phyloP scores from a whole-genome alignment of 2,888 invertebrate species.

The Spatulosminthurus flaviceps region DNA sequence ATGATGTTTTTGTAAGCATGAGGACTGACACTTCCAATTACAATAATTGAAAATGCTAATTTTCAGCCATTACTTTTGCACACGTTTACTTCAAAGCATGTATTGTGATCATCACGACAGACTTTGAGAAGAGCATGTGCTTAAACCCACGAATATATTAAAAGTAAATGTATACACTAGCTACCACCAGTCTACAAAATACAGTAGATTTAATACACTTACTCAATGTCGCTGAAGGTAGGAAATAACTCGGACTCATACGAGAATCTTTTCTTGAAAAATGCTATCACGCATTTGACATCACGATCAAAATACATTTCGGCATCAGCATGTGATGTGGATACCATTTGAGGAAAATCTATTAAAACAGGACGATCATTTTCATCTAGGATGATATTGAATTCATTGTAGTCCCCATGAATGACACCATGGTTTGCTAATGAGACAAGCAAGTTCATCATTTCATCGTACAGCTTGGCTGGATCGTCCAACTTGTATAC shows the following conservation, averaged over 20 bases:
- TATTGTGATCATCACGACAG: constrained; percentile 32
- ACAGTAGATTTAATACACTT: constrained; percentile 64
- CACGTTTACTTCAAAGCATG: constrained; percentile 48
- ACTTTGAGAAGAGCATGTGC: constrained; percentile 47
- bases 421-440: constrained; percentile 96
- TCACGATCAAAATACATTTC: constrained; percentile 93
- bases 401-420: constrained; percentile 99
- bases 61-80: constrained; percentile 46
- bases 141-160: too few relatives aligned
- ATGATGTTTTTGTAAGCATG: constrained; percentile 42
- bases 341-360: constrained; percentile 99
- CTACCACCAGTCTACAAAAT: neutral
- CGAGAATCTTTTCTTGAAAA: constrained; percentile 87
- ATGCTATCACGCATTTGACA: constrained; percentile 88
- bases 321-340: constrained; percentile 91
- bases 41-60: constrained; percentile 44
- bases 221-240: constrained; percentile 75
- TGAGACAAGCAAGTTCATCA: constrained; percentile 91
- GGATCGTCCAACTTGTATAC: constrained; percentile 75
- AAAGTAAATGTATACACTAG: too few relatives aligned
- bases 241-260: constrained; percentile 88
- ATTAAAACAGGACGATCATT: constrained; percentile 86
- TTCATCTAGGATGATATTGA: constrained; percentile 90
- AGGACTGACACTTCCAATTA: constrained; percentile 44
- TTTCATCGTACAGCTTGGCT: constrained; percentile 85